phyloP scores from a whole-genome alignment of 2,888 invertebrate species.

The Acleris literana region DNA sequence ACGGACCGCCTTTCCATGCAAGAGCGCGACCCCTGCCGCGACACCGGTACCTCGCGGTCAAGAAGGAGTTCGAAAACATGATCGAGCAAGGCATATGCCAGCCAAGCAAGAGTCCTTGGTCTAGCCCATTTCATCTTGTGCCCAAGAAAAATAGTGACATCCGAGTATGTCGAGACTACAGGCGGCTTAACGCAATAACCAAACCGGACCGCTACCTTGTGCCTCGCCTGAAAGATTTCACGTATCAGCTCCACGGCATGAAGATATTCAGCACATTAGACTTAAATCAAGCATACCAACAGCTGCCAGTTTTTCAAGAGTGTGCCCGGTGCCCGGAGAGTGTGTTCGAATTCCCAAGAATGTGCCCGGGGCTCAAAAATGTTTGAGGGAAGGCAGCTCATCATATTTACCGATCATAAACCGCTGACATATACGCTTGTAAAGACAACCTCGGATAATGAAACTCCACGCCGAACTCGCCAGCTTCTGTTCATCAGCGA shows the following conservation, averaged over 20 bases:
- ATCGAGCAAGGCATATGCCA: conserved; percentile 4
- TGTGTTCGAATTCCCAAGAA: not conserved
- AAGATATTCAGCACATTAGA: conserved; percentile 9
- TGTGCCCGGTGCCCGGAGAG: too few relatives aligned
- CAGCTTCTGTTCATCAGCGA: not conserved
- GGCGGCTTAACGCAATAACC: conserved; percentile 44
- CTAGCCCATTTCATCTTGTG: not conserved
- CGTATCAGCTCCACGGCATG: conserved; percentile 32
- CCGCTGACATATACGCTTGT: not conserved
- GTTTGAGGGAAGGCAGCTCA: not conserved
- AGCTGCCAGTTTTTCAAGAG: not conserved
- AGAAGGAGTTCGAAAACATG: not conserved
- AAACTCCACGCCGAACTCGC: not conserved
- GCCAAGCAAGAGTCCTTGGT: conserved; percentile 32
- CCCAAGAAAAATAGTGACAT: conserved; percentile 29
- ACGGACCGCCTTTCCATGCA: not conserved
- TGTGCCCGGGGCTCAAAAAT: not conserved
- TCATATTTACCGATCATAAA: not conserved
- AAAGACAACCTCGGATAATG: not conserved
- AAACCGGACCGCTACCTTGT: conserved; percentile 53
- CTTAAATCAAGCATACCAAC: conserved; percentile 11
- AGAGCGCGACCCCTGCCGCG: conserved; percentile 7
- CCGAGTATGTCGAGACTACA: conserved; percentile 3
- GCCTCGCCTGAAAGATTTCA: conserved; percentile 44
- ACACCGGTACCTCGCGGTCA: not conserved